Evolutionary conservation across 1,140 invertebrate genomes (phyloP).

Genomic region (Bombus sibiricus): DNA sequence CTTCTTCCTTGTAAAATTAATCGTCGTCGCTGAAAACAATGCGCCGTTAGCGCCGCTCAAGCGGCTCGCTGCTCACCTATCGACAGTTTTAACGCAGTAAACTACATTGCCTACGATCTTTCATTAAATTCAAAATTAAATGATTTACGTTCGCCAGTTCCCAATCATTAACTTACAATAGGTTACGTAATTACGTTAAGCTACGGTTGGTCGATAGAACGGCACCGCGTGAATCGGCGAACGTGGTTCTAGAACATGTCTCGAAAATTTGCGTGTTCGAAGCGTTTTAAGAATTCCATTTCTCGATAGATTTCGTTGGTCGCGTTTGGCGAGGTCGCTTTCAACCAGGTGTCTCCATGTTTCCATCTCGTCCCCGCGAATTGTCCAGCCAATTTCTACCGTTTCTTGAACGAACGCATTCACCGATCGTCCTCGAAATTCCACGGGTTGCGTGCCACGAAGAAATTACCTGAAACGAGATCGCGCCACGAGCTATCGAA

Average conservation of each 20-base stretch:
- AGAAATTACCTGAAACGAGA: constrained; percentile 23
- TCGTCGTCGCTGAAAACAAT: neutral
- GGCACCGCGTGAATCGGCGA: no score
- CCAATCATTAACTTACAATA: no score
- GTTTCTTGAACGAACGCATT: constrained; percentile 5
- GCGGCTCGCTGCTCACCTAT: neutral
- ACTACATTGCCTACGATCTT: no score
- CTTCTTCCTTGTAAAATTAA: neutral
- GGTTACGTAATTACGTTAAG: no score
- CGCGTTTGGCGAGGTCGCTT: constrained; percentile 12
- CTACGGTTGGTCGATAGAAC: no score
- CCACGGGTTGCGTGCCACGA: constrained; percentile 21
- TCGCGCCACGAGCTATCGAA: neutral
- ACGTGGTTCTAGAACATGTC: neutral
- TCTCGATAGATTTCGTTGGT: constrained; percentile 2
- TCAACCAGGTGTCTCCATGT: neutral
- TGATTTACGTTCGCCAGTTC: no score
- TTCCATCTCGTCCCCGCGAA: neutral
- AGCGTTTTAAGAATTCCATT: neutral
- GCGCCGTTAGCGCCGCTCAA: neutral
- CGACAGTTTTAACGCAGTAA: no score
- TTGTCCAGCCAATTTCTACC: neutral
- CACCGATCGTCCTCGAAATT: constrained; percentile 52
- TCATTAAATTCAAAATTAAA: no score
- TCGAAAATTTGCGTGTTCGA: constrained; percentile 5